Base-by-base conservation (phyloP, 2,888 invertebrate species). In the Leptopilina syphax region DNA sequence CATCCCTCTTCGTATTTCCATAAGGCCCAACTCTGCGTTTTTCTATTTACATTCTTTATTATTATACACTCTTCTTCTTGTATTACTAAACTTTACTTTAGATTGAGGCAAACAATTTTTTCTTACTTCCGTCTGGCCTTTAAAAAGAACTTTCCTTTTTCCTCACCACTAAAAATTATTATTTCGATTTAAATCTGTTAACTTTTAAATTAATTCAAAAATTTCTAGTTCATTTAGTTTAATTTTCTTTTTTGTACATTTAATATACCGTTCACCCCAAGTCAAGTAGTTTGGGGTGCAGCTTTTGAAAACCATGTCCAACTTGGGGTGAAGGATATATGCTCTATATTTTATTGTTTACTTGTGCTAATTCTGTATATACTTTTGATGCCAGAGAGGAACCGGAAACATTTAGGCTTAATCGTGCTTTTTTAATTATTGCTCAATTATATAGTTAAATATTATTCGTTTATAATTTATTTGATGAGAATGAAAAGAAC, bases 371-470 rank as follows among this genome's bases (percentile, higher is more conserved):
- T 79, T 78, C 77, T 73, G 78, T 76, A 73, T 77, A 67, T 76
- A 47, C 7, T 5, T 47, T 84, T 83, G 84, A 86, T 78, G 76
- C 67, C 70, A 79, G 79, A 7, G 47, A 80, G 76, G 76, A 79
- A 86, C 89, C 89, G 90, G 90, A 90, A 90, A 85, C 88, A 86
- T 89, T 90, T 90, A 90, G 88, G 87, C 89, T 84, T 84, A 88
- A 89, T 90, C 90, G 90, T 89, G 90, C 87, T 89, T 88, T 90
- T 90, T 90, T 89, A 90, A 90, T 90, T 89, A 87, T 80, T 70
- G 70, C 27, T 54, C 47, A 24, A 47, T 70, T 47, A 47, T 7
- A 47, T 54, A 44, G 44, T 57, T 18, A 7, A 57, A 13, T 34
- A 34, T 34, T 24, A 18, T 77, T 57, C 79, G 47, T 73, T 77